Evolutionary conservation across 2,113 vertebrate species (phyloP).

Genomic region (Macaca mulatta): DNA sequence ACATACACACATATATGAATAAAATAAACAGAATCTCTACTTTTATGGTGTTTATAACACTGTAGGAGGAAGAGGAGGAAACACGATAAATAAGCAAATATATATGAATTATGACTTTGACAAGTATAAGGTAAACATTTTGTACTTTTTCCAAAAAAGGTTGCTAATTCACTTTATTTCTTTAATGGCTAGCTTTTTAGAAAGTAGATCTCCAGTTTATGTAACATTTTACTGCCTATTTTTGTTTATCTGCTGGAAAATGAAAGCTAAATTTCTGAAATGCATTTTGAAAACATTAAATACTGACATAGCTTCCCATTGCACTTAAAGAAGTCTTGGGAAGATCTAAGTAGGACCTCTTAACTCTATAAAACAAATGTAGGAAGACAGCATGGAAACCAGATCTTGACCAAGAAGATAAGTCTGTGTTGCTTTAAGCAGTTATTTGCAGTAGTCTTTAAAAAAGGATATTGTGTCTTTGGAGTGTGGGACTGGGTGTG

Average conservation of each 20-base stretch:
- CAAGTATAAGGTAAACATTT: background rate
- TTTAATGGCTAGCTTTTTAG: background rate
- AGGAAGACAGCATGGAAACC: background rate
- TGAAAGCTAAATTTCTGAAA: conserved; percentile 12
- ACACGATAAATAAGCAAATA: background rate
- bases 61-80: background rate
- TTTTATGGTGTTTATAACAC: background rate
- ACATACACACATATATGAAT: background rate
- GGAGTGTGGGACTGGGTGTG: background rate
- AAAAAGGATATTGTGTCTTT: background rate
- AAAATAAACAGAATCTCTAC: background rate
- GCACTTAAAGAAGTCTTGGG: background rate
- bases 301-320: background rate
- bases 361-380: background rate
- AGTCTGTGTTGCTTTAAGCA: background rate
- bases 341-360: background rate
- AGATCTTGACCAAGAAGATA: background rate
- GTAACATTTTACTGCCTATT: background rate
- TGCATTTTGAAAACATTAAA: background rate
- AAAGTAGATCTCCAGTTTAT: background rate
- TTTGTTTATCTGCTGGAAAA: background rate
- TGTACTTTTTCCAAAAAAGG: background rate
- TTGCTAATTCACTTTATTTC: background rate
- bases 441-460: background rate
- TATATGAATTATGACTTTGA: background rate